A percentile compares a stretch with the other conserved stretches of the same genome.
phyloP scores from a whole-genome alignment of 2,113 vertebrate species.

The Pangasianodon hypophthalmus region DNA sequence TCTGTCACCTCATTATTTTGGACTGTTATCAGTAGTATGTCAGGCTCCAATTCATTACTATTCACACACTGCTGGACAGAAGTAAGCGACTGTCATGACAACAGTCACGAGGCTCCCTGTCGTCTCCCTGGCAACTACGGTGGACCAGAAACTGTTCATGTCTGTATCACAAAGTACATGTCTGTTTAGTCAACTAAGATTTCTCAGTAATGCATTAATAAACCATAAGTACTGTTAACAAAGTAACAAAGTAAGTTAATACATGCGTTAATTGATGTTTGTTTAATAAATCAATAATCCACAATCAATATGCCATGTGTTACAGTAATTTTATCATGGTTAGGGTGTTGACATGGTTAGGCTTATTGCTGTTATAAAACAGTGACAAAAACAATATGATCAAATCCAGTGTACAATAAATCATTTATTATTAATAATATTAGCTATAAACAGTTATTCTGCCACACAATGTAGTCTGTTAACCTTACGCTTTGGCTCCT shows the following conservation, averaged over 20 bases:
- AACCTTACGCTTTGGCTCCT: neutral
- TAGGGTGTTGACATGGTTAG: neutral
- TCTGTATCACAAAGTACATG: neutral
- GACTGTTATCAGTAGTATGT: conserved; percentile 40
- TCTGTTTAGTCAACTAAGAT: neutral
- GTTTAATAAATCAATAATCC: neutral
- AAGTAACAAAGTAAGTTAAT: neutral
- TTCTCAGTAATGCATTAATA: neutral
- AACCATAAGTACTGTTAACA: neutral
- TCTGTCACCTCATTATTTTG: conserved; percentile 42
- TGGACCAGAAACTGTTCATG: conserved; percentile 14
- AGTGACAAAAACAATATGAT: neutral
- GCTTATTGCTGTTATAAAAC: neutral
- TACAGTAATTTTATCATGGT: neutral
- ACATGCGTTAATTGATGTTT: neutral
- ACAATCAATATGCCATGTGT: neutral
- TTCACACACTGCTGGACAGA: conserved; percentile 30
- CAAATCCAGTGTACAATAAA: neutral
- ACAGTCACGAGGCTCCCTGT: conserved; percentile 38
- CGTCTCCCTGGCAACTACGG: conserved; percentile 44
- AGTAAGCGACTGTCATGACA: conserved; percentile 49
- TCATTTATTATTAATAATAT: neutral
- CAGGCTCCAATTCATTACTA: conserved; percentile 40
- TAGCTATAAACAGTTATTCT: neutral
- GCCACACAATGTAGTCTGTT: neutral